These are phyloP conservation scores for Onychomys arenicola DNA, from an alignment of 2,797 vertebrate genomes.

Conservation along the genomic window DNA sequence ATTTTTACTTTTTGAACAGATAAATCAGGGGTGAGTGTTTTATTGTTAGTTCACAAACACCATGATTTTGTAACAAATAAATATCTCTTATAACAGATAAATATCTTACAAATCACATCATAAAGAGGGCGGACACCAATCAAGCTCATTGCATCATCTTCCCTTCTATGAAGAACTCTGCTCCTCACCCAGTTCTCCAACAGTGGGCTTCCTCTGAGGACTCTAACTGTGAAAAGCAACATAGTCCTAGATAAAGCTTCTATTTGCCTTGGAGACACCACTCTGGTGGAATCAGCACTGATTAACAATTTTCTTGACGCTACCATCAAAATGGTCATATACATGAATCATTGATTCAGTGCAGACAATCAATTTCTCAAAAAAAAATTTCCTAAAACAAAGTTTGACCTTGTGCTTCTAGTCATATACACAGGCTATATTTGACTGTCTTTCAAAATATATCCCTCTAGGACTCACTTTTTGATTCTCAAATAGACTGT, in stretches of 20 bases:
- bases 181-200: neutral
- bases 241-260: neutral
- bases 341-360: neutral
- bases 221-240: neutral
- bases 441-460: neutral
- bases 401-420: neutral
- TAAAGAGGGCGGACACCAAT: neutral
- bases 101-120: neutral
- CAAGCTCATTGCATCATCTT: neutral
- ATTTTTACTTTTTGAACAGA: neutral
- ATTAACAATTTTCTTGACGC: neutral
- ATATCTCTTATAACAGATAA: neutral
- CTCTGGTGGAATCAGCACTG: fast-evolving
- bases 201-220: neutral
- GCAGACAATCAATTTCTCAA: neutral
- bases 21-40: neutral
- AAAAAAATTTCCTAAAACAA: neutral
- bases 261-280: too few species aligned
- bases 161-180: neutral
- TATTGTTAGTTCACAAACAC: neutral
- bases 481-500: neutral
- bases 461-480: neutral
- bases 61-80: neutral
- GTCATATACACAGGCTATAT: neutral
- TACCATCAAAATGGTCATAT: neutral